phyloP scores from a whole-genome alignment of 2,888 invertebrate species.

The Limulus polyphemus region DNA sequence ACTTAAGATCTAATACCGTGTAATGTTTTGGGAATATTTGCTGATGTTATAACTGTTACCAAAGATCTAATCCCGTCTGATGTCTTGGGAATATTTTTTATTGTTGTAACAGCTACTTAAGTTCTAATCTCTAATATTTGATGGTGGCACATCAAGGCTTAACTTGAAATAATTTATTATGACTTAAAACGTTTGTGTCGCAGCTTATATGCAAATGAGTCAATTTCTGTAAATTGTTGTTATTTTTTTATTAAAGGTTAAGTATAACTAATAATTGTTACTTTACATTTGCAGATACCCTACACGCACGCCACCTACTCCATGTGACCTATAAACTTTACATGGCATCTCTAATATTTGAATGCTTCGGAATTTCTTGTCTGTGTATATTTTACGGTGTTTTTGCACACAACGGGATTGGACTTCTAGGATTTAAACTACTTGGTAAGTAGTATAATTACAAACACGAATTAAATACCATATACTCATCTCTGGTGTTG shows the following conservation, averaged over 20 bases:
- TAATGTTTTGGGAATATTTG: too few species aligned
- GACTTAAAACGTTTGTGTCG: too few species aligned
- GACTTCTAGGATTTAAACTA: conserved; percentile 41
- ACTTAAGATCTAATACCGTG: too few species aligned
- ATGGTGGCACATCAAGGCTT: background rate
- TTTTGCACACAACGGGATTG: conserved; percentile 61
- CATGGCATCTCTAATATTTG: conserved; percentile 54
- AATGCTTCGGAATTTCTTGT: conserved; percentile 53
- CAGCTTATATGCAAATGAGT: too few species aligned
- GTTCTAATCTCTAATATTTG: background rate
- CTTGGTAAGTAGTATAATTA: conserved; percentile 35
- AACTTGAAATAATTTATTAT: conserved; percentile 3
- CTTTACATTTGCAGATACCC: conserved; percentile 46
- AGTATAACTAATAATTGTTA: conserved; percentile 3
- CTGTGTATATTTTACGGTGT: conserved; percentile 58
- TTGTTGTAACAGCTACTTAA: too few species aligned
- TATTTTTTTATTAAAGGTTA: too few species aligned
- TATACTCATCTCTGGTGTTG: background rate
- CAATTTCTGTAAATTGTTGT: too few species aligned
- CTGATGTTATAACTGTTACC: too few species aligned
- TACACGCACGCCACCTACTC: conserved; percentile 63
- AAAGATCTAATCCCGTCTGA: too few species aligned
- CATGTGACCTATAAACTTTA: conserved; percentile 82
- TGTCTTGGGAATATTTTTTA: too few species aligned
- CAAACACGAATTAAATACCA: background rate